Evolutionary conservation across 1,140 invertebrate species (phyloP), one percentile per base, ranked within the genome.

Genomic region (Polypedilum pembai): DNA sequence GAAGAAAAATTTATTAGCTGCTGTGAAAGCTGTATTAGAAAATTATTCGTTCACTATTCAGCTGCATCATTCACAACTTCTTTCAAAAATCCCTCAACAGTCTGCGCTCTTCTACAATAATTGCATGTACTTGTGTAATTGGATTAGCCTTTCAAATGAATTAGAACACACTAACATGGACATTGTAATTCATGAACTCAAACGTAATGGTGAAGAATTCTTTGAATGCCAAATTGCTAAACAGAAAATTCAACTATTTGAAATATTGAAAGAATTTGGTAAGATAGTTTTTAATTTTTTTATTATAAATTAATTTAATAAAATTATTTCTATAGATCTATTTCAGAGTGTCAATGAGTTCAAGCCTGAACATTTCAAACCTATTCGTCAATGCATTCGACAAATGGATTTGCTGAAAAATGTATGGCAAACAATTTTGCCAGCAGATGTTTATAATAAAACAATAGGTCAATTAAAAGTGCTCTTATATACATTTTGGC

Each of bases 51-150:
- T 86, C 74, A 86, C 93, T 73, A 88, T 94, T 18, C 91, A 92
- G 1, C 87, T 89, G 75, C 87, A 91, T 79, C 94, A 96, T 82
- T 88, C 89, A 79, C 88, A 90, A 76, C 88, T 89, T 77, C 83
- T 96, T 24, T 86, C 91, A 79, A 91, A 87, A 7, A 90, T 95
- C 77, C 94, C 94, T 12, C 92, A 95, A 78, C 90, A 94, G 85
- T 75, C 85, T 91, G 95, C 92, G n/a, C 78, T 97, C 18, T 93
- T 95, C 78, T 91, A 95, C 82, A 98, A 97, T 83, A 96, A 97
- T 81, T 96, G 94, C 78, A 89, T 94, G 87, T 97, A 91, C 80
- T 85, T 97, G 0, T 87, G 90, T 0, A 91, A 95, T 82, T 88
- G 80, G 77, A 79, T 84, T 41, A 75, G 77, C 0, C 78, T 78